A percentile compares a stretch with the other conserved stretches of the same genome.
Evolutionary conservation across 2,113 vertebrate species (phyloP).

Genomic region (Ciconia maguari): DNA sequence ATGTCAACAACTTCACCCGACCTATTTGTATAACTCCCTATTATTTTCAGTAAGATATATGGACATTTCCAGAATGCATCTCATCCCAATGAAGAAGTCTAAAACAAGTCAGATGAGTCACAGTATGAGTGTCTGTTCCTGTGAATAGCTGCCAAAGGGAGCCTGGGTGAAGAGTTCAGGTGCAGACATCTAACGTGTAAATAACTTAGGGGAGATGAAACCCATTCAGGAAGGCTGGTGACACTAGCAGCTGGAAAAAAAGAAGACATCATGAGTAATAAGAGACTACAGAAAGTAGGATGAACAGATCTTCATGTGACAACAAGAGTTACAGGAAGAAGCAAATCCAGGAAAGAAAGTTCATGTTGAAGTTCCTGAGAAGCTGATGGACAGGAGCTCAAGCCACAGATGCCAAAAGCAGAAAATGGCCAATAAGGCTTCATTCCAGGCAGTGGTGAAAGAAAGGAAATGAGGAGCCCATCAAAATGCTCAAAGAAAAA

Average conservation of each 20-base stretch:
- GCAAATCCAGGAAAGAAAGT: not conserved
- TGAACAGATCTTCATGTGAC: not conserved
- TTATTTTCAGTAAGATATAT: not conserved
- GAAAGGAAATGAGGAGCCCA: not conserved
- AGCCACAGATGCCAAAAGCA: not conserved
- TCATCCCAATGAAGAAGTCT: not conserved
- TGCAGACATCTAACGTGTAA: not conserved
- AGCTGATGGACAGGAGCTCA: not conserved
- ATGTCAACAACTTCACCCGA: not conserved
- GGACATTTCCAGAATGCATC: not conserved
- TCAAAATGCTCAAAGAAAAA: not conserved
- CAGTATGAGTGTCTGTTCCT: not conserved
- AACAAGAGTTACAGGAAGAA: not conserved
- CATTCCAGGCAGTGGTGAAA: not conserved
- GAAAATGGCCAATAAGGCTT: not conserved
- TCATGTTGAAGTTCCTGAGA: not conserved
- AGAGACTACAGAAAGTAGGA: not conserved
- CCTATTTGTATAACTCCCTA: not conserved
- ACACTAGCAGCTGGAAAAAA: not conserved
- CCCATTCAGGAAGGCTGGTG: not conserved
- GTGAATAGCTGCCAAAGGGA: not conserved
- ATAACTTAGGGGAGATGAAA: not conserved
- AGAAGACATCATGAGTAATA: not conserved
- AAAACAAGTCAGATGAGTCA: slow-evolving; percentile 7
- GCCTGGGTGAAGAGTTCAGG: not conserved